Base-by-base conservation (phyloP, 2,113 vertebrate species). In the Tretioscincus oriximinensis region DNA sequence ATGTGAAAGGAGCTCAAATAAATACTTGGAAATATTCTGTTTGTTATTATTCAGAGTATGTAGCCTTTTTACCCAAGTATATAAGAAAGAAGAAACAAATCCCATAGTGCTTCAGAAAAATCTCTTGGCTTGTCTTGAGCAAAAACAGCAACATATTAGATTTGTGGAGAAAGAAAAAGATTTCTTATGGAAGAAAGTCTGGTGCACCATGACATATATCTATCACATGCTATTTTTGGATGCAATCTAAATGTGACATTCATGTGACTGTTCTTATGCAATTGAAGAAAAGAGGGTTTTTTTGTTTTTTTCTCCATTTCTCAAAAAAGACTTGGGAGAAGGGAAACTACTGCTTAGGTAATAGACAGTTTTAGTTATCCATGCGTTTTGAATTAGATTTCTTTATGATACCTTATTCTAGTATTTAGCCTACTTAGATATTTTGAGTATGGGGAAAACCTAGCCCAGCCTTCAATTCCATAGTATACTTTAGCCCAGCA, bases 321-420 rank as follows among this genome's bases (percentile, higher is more conserved):
- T 66, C 66, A 58, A 8, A 14, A 87, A 87, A 90, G 88, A 91
- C 84, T 72, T 78, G 83, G 87, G 72, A 76, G 72, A 76, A 86
- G 86, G 86, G 85, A 87, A 92, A 86, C 88, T 93, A 18, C 54
- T 86, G 90, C 80, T 76, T 81, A 88, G 89, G 84, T 21, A 88
- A 86, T 88, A 93, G 92, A 86, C 88, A 92, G 90, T 80, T 92
- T 86, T 87, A 82, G n/a, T 49, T 90, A 86, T 81, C 82, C 76
- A 81, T 77, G 82, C 90, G 90, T 87, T 86, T 81, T 90, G 91
- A 90, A 90, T 85, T 87, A 76, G 87, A 87, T 87, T 90, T 58
- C 85, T 88, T 84, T 51, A 8, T 80, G 77, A 86, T 87, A 66
- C 82, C 89, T 74, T 83, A 87, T 86, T 81, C 78, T 8, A 51